Evolutionary conservation across 2,113 vertebrate species (phyloP).

Genomic region (Notiomystis cincta): DNA sequence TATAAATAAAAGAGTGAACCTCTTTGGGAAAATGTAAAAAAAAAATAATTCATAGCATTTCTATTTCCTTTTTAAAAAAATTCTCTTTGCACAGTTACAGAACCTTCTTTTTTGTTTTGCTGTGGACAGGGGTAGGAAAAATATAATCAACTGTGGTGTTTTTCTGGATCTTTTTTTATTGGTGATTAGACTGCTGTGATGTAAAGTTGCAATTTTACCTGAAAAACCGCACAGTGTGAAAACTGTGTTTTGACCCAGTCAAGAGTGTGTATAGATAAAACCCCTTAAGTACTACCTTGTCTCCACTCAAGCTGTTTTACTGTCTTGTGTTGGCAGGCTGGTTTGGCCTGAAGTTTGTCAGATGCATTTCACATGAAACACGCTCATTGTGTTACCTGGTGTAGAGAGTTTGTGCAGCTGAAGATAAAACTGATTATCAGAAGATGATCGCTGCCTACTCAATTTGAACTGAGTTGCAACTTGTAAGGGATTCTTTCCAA

Average conservation of each 20-base stretch:
- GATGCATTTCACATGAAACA: not conserved
- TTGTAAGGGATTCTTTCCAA: not conserved
- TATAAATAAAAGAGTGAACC: not conserved
- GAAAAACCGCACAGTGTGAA: not conserved
- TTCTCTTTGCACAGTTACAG: not conserved
- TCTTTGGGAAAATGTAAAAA: not conserved
- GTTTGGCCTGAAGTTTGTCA: not conserved
- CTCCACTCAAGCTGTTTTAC: not conserved
- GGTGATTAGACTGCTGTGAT: not conserved
- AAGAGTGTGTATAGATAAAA: not conserved
- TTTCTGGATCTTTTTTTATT: not conserved
- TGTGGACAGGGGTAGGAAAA: not conserved
- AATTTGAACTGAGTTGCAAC: not conserved
- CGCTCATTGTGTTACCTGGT: fast-evolving
- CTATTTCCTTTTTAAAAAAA: no score
- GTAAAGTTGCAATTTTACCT: not conserved
- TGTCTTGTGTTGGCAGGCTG: not conserved
- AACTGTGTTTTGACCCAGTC: not conserved
- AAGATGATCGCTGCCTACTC: not conserved
- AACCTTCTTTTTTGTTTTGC: not conserved
- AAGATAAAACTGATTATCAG: not conserved
- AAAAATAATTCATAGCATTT: no score
- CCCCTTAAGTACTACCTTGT: fast-evolving
- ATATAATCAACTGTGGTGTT: not conserved
- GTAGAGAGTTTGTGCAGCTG: not conserved